Evolutionary conservation across 2,888 invertebrate genomes (phyloP).

Genomic region (Criorhina ranunculi): DNA sequence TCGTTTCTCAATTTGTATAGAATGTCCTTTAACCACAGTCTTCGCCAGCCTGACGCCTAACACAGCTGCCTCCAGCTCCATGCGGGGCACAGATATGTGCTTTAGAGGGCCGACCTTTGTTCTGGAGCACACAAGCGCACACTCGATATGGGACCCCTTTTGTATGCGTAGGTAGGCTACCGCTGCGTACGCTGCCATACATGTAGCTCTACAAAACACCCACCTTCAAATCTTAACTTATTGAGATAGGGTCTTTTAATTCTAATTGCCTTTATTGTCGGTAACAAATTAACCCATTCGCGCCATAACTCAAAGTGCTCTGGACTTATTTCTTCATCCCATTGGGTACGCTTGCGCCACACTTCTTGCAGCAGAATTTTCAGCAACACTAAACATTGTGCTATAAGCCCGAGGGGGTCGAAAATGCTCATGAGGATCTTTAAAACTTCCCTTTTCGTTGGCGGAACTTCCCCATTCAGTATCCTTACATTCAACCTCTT

Average conservation of each 20-base stretch:
- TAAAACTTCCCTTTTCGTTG: slow-evolving; percentile 48
- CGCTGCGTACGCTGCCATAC: slow-evolving; percentile 23
- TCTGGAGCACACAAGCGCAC: slow-evolving; percentile 1
- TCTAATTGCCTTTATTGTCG: neutral
- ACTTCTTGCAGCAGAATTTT: slow-evolving; percentile 23
- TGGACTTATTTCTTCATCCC: slow-evolving; percentile 23
- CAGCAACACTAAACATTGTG: slow-evolving; percentile 21
- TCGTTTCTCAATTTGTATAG: neutral
- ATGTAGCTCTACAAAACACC: slow-evolving; percentile 43
- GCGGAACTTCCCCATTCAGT: slow-evolving; percentile 2
- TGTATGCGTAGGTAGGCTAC: neutral
- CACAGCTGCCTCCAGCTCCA: slow-evolving; percentile 17
- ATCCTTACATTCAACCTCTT: slow-evolving; percentile 3
- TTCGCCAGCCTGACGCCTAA: slow-evolving; percentile 2
- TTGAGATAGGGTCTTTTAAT: neutral
- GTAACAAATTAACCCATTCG: slow-evolving; percentile 15
- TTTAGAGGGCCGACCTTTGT: slow-evolving; percentile 17
- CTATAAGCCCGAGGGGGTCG: slow-evolving; percentile 32
- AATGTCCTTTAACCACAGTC: neutral
- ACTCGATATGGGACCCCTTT: neutral
- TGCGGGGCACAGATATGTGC: slow-evolving; percentile 3
- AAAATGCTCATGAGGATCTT: slow-evolving; percentile 48
- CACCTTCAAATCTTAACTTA: slow-evolving; percentile 16
- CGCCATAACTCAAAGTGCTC: slow-evolving; percentile 6
- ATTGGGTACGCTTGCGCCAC: neutral